These are phyloP conservation scores for Cancer borealis DNA, from an alignment of 2,888 invertebrate species.

Conservation along the genomic window DNA sequence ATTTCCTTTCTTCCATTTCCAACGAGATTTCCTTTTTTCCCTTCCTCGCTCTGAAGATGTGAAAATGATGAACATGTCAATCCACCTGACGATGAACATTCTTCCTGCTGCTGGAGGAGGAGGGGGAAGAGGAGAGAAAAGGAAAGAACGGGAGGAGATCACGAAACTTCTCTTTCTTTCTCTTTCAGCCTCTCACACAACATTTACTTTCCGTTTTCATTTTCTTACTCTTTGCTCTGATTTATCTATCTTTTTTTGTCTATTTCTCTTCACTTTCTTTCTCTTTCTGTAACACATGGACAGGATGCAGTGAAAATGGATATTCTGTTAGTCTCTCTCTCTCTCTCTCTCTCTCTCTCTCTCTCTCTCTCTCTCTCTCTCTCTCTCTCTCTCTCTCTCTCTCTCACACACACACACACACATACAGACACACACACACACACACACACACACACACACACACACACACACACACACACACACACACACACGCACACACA, in stretches of 20 bases:
- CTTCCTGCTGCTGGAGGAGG: background rate
- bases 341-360: too few relatives aligned
- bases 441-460: background rate
- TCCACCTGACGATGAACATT: background rate
- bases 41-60: background rate
- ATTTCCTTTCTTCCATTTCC: constrained; percentile 17
- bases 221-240: too few relatives aligned
- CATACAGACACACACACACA: background rate
- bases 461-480: background rate
- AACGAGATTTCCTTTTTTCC: background rate
- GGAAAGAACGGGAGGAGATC: background rate
- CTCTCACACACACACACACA: background rate
- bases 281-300: too few relatives aligned
- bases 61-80: constrained; percentile 15
- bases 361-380: too few relatives aligned
- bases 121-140: background rate
- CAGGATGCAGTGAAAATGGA: too few relatives aligned
- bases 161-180: background rate
- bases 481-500: background rate
- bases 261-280: too few relatives aligned
- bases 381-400: background rate
- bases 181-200: too few relatives aligned
- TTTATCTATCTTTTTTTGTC: too few relatives aligned
- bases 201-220: too few relatives aligned
- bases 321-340: too few relatives aligned